Evolutionary conservation across 2,888 invertebrate genomes (phyloP), one percentile per base, ranked within the genome.

Genomic region (Choristoneura rosaceana): DNA sequence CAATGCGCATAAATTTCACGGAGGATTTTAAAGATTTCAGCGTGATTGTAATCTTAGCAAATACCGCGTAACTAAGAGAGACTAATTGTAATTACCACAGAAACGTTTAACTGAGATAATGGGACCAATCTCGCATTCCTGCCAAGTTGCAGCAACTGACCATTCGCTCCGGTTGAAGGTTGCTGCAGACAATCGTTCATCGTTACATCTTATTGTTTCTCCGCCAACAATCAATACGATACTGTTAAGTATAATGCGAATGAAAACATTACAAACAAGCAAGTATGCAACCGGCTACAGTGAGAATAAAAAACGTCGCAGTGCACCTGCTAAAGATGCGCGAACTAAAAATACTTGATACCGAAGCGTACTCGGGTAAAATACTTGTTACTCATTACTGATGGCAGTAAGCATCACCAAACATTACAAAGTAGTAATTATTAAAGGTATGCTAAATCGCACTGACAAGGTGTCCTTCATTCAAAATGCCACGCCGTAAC

Each of bases 81-180:
- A 76, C 75, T 63, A 76, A 81, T 79, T 76, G 78, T 82, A 82
- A 84, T 84, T 84, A 81, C 78, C 69, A 75, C 74, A 80, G 79
- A 79, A 82, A 80, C 77, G 77, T 75, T 75, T 76, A 70, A 68
- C 71, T 63, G 75, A 79, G 77, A 82, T 86, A 85, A 85, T 83
- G 73, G 76, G 77, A 79, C 78, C 80, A 81, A 84, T 86, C 83
- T 85, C 75, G 81, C 85, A 90, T 90, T 86, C 88, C 87, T n/a
- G 12, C 75, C 75, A 80, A 74, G 70, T 79, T 77, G 74, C 77
- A 77, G 38, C 55, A 12, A 77, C 79, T 80, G 81, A 80, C 84
- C 86, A 80, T 79, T 87, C 82, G 79, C 84, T 79, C 75, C 64
- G 80, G 82, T 83, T 85, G 90, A 90, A 90, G 90, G 90, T 82